Base-by-base conservation (phyloP, 2,797 vertebrate species). In the Centropyge bicolor region DNA sequence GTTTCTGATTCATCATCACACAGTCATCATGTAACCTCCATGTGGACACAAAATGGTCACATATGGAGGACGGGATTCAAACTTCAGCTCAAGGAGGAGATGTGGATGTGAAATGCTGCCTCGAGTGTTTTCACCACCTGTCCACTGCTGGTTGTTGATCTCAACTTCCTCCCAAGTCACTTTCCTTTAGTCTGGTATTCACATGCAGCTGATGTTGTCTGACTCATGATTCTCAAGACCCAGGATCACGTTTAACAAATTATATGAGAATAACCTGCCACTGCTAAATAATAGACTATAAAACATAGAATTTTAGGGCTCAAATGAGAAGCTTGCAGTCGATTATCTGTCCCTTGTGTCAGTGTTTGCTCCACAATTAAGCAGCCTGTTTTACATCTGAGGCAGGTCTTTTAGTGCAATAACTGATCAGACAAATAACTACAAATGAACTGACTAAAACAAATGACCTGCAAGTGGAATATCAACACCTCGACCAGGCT, bases 101-200 rank as follows among this genome's bases (percentile, higher is more conserved):
- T 14, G 19, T 0, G 1, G n/a, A 17, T 19, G 17, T 43, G 51
- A 9, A 3, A 0, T 20, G 10, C 8, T 3, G 0, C 27, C 41
- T 51, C 36, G 27, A 35, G 36, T 66, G 10, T 20, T 57, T 38
- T 12, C 17, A 13, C 4, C 5, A 36, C 19, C 11, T 6, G 7
- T 59, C 54, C 27, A 8, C 54, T 31, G 14, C 19, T 55, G 22
- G 40, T 56, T 43, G 66, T 55, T 55, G 66, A 43, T 43, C 10
- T 9, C 3, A 22, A 43, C 49, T 2, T 43, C 51, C n/a, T 52
- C 8, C 43, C 61, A 48, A 5, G 36, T 43, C 27, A 35, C 9
- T 31, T 14, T 51, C 20, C 38, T 65, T 36, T 49, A 65, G 13
- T 36, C 12, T 45, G 41, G 24, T 46, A 9, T 45, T 43, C 22